A percentile compares a stretch with the other conserved stretches of the same genome.
Evolutionary conservation across 2,113 vertebrate species (phyloP).

Genomic region (Leucopternis melanops): DNA sequence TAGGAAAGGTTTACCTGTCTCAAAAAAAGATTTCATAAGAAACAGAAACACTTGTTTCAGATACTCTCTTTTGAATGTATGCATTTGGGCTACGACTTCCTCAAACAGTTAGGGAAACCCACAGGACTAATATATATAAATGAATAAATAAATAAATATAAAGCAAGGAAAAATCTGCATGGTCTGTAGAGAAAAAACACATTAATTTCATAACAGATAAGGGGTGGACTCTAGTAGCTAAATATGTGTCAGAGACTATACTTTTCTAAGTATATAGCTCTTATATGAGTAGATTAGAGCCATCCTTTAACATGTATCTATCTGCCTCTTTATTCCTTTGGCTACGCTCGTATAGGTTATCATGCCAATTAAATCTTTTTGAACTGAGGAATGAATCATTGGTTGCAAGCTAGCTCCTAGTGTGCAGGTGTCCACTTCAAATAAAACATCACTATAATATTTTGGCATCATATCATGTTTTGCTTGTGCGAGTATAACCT

Average conservation of each 20-base stretch:
- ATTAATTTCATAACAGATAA: neutral
- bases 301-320: neutral
- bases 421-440: conserved; percentile 11
- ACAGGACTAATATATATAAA: neutral
- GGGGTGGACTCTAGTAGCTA: neutral
- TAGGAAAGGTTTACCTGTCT: neutral
- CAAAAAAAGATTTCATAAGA: neutral
- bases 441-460: neutral
- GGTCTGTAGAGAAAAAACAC: neutral
- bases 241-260: neutral
- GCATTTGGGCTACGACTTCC: neutral
- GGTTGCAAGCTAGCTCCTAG: neutral
- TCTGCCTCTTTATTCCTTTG: neutral
- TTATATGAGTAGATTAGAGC: neutral
- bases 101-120: neutral
- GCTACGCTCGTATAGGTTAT: neutral
- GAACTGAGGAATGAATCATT: neutral
- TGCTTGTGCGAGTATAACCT: neutral
- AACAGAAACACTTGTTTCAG: neutral
- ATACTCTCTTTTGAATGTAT: neutral
- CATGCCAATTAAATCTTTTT: neutral
- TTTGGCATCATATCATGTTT: neutral
- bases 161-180: neutral
- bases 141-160: too few relatives aligned
- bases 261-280: neutral